These are phyloP conservation scores for Myopa testacea DNA, from an alignment of 2,888 invertebrate species.

Conservation along the genomic window DNA sequence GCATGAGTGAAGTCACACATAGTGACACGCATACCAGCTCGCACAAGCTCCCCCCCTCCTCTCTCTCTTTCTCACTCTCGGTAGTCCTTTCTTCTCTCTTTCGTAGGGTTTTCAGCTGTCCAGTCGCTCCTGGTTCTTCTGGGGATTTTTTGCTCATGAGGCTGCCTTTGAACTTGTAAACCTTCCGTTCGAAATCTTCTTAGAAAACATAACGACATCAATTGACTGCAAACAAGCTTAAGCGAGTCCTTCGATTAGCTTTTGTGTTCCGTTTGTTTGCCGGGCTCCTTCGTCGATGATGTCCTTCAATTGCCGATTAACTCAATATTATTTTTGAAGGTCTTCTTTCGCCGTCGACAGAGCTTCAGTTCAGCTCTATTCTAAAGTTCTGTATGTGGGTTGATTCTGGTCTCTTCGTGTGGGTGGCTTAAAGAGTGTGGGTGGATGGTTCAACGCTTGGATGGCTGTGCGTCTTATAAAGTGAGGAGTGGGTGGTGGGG, in stretches of 20 bases:
- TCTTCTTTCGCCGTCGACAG: slow-evolving; percentile 19
- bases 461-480: too few species aligned
- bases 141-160: not conserved
- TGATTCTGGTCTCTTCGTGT: not conserved
- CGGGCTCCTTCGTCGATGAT: slow-evolving; percentile 11
- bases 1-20: not conserved
- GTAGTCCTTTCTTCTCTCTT: not conserved
- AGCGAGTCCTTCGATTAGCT: slow-evolving; percentile 36
- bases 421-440: too few species aligned
- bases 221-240: slow-evolving; percentile 40
- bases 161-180: not conserved
- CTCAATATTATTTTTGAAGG: slow-evolving; percentile 43
- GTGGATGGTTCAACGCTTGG: too few species aligned
- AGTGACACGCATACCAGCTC: not conserved
- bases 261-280: slow-evolving; percentile 32
- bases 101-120: not conserved
- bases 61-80: not conserved
- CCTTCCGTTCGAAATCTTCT: slow-evolving; percentile 14
- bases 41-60: not conserved
- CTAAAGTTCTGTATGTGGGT: not conserved
- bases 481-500: not conserved
- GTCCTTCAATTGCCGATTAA: slow-evolving; percentile 44
- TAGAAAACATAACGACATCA: slow-evolving; percentile 34
- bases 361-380: not conserved
- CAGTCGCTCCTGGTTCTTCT: not conserved